Evolutionary conservation across 2,797 vertebrate species (phyloP), one percentile per base, ranked within the genome.

Genomic region (Pipistrellus kuhlii): DNA sequence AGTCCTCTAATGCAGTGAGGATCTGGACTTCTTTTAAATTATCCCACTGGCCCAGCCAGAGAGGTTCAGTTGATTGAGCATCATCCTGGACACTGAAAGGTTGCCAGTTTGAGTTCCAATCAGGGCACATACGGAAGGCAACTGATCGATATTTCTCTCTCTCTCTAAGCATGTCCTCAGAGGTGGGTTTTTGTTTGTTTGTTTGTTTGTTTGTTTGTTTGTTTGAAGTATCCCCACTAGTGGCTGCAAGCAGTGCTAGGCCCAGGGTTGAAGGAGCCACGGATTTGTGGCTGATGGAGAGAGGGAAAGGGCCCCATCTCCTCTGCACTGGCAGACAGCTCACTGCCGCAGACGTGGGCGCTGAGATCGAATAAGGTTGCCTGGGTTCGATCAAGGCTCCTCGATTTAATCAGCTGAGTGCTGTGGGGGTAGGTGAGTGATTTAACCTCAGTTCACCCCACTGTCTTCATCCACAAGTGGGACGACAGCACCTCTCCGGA

Each of bases 401-500:
- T 78, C 66, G 51, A 1, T 35, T 73, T 78, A 55, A 73, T 69
- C 46, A 84, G 85, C 78, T 76, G 17, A 69, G 14, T 71, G 77
- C 35, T 73, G 51, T 84, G 77, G 80, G 66, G 66, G 51, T 90
- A 85, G 8, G 5, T 81, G 72, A 94, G 51, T 78, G 44, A 44
- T 15, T 91, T 75, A 69, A 48, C 81, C 85, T 91, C 81, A 41
- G 18, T 30, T 89, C 62, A 35, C 23, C 71, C 57, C 62, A 66
- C 73, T 85, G 88, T 85, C 72, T 92, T 93, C 87, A 81, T 64
- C 23, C 38, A 23, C 55, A 83, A 88, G 15, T 38, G 13, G 68
- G 12, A 89, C 66, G 83, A 68, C 23, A 66, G 76, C 35, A 7
- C 18, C 69, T 20, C 27, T 12, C 21, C 25, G 32, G 30, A 35